phyloP scores from a whole-genome alignment of 2,113 vertebrate genomes.

The Otis tarda region DNA sequence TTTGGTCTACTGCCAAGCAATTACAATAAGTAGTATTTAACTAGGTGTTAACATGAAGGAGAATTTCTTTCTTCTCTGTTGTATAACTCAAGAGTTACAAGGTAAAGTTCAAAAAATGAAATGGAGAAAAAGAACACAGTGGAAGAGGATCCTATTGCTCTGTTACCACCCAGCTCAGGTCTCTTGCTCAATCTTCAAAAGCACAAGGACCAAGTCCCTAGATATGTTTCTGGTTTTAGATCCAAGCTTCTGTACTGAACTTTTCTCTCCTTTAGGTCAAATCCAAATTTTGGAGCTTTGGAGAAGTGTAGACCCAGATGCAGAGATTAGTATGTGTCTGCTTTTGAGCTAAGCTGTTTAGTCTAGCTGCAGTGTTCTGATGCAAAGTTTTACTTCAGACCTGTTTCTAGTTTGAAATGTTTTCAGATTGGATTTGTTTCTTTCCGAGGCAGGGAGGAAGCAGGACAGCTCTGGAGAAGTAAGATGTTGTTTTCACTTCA shows the following conservation, averaged over 20 bases:
- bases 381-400: background rate
- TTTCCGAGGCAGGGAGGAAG: background rate
- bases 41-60: background rate
- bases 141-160: background rate
- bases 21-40: conserved; percentile 22
- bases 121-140: background rate
- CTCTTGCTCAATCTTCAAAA: background rate
- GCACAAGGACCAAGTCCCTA: background rate
- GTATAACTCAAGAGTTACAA: background rate
- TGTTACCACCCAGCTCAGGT: background rate
- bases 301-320: background rate
- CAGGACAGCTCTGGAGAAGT: background rate
- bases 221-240: background rate
- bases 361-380: background rate
- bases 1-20: conserved; percentile 16
- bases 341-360: background rate
- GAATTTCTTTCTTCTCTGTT: background rate
- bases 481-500: background rate
- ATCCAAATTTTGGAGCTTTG: background rate
- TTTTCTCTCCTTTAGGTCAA: background rate
- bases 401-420: background rate
- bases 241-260: background rate
- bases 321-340: background rate
- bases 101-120: background rate
- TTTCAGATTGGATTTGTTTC: background rate